phyloP scores from a whole-genome alignment of 2,797 vertebrate genomes.

The Fistularia tabacaria region DNA sequence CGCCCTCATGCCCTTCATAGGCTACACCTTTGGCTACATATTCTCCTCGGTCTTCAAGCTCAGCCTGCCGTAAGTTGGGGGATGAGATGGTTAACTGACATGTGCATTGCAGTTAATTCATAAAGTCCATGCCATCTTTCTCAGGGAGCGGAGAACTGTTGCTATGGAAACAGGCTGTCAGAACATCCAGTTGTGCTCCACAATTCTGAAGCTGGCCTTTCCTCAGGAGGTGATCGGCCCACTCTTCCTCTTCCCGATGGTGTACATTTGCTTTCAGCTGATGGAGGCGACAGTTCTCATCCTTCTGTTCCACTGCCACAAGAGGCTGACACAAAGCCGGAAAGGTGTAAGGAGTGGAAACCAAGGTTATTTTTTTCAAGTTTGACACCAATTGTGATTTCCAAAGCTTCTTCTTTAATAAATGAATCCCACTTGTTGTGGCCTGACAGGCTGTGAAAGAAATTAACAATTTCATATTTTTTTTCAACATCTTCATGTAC shows the following conservation, averaged over 20 bases:
- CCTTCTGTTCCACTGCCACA: slow-evolving; percentile 59
- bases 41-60: slow-evolving; percentile 75
- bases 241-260: slow-evolving; percentile 77
- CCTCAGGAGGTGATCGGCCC: slow-evolving; percentile 62
- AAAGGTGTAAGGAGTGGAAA: slow-evolving; percentile 27
- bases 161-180: slow-evolving; percentile 83
- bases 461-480: no score
- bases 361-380: no score
- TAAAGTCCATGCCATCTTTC: not conserved
- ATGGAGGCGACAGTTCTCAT: slow-evolving; percentile 68
- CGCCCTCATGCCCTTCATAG: slow-evolving; percentile 77
- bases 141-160: slow-evolving; percentile 72
- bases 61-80: slow-evolving; percentile 59
- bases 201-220: slow-evolving; percentile 77
- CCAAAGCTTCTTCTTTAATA: not conserved
- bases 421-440: no score
- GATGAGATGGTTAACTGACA: no score
- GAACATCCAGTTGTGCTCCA: slow-evolving; percentile 73
- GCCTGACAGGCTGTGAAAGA: no score
- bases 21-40: slow-evolving; percentile 77
- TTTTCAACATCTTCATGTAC: no score
- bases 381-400: not conserved
- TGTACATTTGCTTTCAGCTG: slow-evolving; percentile 73
- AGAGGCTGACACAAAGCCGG: slow-evolving; percentile 2
- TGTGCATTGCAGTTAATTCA: not conserved